Evolutionary conservation across 2,888 invertebrate genomes (phyloP), one percentile per base, ranked within the genome.

Genomic region (Bedellia somnulentella): DNA sequence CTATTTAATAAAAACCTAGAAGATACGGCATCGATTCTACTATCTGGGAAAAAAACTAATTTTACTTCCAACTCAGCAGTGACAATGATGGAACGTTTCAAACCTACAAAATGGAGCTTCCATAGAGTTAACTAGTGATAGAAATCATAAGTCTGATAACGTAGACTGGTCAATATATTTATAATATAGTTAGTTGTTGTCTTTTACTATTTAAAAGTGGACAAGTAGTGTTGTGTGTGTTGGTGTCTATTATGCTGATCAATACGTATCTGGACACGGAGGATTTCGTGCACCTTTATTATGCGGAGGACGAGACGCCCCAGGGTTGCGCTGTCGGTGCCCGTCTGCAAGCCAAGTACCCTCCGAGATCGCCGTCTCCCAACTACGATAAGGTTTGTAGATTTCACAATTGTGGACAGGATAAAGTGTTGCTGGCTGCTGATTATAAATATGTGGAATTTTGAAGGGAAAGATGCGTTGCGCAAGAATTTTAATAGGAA

Each of bases 231-330:
- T n/a, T 16, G 13, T 24, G 31, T 17, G 31, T 18, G n/a, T n/a
- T n/a, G n/a, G n/a, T n/a, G n/a, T n/a, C n/a, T n/a, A 67, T 53
- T 63, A 75, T 75, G 75, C 61, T 75, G 71, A 75, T 75, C 60
- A 75, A 75, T 53, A 75, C 75, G 33, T 71, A 52, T 47, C 58
- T 75, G 60, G 75, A 75, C 67, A 75, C 75, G 64, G 75, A 75
- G 53, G 75, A 75, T 58, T 75, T 75, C 67, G 75, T 75, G 62
- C 75, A 75, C 37, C 52, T 75, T 31, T 73, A 75, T 51, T 75
- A 75, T 38, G 59, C 71, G 33, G 75, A 75, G 55, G 75, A 75
- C 67, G 75, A 75, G 51, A 52, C 30, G 4, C 34, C 34, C 24
- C 73, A 73, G 44, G 71, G 71, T 28, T 73, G 73, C 42, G 70